phyloP scores from a whole-genome alignment of 2,797 vertebrate species.

The Argyrosomus regius region DNA sequence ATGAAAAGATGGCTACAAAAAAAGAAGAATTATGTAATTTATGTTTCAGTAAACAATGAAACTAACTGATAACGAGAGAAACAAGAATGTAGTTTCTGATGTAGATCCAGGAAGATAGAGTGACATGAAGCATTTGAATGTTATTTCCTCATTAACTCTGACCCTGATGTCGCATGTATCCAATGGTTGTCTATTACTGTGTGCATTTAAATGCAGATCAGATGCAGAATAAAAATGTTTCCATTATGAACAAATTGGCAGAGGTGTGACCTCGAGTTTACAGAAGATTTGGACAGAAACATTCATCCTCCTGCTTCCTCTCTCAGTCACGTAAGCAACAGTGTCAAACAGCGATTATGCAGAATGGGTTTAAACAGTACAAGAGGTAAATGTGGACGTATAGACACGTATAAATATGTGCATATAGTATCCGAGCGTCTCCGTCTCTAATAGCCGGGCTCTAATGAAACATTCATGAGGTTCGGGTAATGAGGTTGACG shows the following conservation, averaged over 20 bases:
- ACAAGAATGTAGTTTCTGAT: no score
- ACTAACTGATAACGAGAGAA: not conserved
- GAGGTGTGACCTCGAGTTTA: not conserved
- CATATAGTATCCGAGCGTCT: constrained; percentile 6
- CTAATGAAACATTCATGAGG: constrained; percentile 71
- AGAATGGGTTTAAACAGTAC: not conserved
- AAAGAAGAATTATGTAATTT: no score
- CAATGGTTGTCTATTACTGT: not conserved
- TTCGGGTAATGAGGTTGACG: constrained; percentile 62
- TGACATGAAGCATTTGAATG: not conserved
- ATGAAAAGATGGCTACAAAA: no score
- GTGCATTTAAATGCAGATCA: not conserved
- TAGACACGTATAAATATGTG: constrained; percentile 43
- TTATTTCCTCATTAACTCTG: not conserved
- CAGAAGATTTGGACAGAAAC: not conserved
- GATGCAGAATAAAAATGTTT: not conserved
- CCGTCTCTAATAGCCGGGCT: constrained; percentile 40
- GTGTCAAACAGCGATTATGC: not conserved
- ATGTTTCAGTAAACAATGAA: not conserved
- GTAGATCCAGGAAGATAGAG: not conserved
- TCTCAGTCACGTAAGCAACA: not conserved
- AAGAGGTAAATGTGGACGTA: constrained; percentile 25
- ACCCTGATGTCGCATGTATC: not conserved
- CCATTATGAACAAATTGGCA: not conserved
- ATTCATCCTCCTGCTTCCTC: not conserved